Evolutionary conservation across 2,113 vertebrate species (phyloP), one percentile per base, ranked within the genome.

Genomic region (Elaphurus davidianus): DNA sequence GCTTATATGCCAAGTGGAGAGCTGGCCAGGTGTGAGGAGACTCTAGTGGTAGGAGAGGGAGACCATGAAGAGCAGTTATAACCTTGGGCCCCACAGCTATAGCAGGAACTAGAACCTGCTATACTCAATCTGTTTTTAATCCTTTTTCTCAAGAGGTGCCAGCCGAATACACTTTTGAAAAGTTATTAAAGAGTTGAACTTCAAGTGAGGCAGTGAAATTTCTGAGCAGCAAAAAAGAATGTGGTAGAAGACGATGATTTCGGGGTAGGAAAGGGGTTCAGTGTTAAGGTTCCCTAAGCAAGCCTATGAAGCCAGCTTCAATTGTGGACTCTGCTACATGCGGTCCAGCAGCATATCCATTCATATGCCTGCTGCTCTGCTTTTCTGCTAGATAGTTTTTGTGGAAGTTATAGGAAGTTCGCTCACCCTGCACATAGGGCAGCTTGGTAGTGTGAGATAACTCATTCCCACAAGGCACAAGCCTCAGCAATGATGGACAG

Each of bases 251-350:
- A 93, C 1, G 21, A 87, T 2, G 10, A 28, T 0, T 7, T 8
- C 0, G 6, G 7, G 23, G 23, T 76, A 40, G 0, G 0, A 71
- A 71, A 40, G 21, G 2, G 25, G 33, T 0, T 89, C 11, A 33
- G n/a, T 59, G 59, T 74, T 60, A 95, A n/a, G 27, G 4, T 57
- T 36, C 14, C 21, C 19, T 67, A 52, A 16, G 5, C 11, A 7
- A 47, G 43, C 3, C 21, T 64, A 16, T 12, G 40, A 13, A 47
- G 62, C 50, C n/a, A 47, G 30, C 27, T 60, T 19, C 11, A 64
- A 27, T 33, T 55, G 5, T 7, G 15, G n/a, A 27, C 14, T 14
- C 0, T 43, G 7, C 7, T 76, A 14, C 13, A 3, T 27, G 12
- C 15, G 36, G 27, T 47, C 30, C 0, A 1, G 6, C 19, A n/a